A percentile compares a stretch with the other conserved stretches of the same genome.
Evolutionary conservation across 2,797 vertebrate genomes (phyloP).

Genomic region (Ctenopoma kingsleyae): DNA sequence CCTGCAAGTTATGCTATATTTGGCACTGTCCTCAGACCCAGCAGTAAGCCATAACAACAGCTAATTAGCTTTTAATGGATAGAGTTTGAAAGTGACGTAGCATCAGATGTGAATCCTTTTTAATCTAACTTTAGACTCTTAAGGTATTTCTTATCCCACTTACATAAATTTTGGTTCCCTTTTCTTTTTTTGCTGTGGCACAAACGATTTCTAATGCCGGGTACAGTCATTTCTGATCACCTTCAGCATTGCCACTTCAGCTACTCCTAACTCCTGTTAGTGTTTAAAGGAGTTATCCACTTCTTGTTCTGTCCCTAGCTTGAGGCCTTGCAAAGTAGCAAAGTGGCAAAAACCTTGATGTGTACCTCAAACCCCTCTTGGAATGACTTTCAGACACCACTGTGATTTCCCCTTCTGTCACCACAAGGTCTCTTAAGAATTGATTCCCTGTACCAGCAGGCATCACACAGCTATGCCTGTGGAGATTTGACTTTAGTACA

Average conservation of each 20-base stretch:
- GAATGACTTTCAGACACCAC: constrained; percentile 76
- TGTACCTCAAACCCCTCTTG: constrained; percentile 67
- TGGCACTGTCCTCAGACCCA: constrained; percentile 64
- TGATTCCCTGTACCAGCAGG: constrained; percentile 75
- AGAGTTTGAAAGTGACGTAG: constrained; percentile 44
- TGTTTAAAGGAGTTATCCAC: constrained; percentile 39
- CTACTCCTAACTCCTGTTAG: constrained; percentile 9
- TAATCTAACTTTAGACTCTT: constrained; percentile 13
- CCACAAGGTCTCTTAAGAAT: constrained; percentile 77
- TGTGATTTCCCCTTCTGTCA: constrained; percentile 80
- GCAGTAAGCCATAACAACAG: constrained; percentile 54
- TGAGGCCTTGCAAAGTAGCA: constrained; percentile 48
- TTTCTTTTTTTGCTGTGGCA: background rate
- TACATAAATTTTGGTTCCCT: constrained; percentile 3
- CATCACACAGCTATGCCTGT: constrained; percentile 70
- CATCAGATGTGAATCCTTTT: constrained; percentile 33
- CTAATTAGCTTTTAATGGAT: constrained; percentile 75
- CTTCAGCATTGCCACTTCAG: constrained; percentile 8
- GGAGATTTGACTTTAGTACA: constrained; percentile 77
- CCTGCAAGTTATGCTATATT: constrained; percentile 65
- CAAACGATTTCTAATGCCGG: background rate
- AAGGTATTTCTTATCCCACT: background rate
- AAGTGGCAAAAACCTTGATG: constrained; percentile 71
- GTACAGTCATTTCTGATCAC: constrained; percentile 20
- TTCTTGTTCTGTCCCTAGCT: constrained; percentile 44